Conservation (phyloP, 1,140 invertebrate genomes). For the Macrostomum lignano region DNA sequence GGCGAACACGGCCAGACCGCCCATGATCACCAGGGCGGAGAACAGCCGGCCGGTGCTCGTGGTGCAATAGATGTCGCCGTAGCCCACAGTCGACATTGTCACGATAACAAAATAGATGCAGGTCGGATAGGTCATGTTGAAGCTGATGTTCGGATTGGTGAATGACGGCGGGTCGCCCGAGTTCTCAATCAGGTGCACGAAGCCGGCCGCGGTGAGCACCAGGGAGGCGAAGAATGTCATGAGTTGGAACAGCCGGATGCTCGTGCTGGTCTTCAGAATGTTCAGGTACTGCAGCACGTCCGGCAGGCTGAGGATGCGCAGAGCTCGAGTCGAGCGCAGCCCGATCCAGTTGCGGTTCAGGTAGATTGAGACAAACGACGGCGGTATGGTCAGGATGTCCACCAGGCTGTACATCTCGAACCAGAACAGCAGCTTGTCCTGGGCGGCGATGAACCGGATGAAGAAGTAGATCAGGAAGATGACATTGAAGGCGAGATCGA, state of each 20-base stretch:
- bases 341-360: slow-evolving; percentile 98
- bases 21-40: slow-evolving; percentile 91
- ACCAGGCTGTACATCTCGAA: slow-evolving; percentile 99
- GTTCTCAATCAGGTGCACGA: slow-evolving; percentile 22
- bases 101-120: slow-evolving; percentile 94
- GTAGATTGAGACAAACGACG: slow-evolving; percentile 99
- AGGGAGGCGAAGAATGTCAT: slow-evolving; percentile 20
- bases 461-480: slow-evolving; percentile 99
- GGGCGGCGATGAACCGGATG: slow-evolving; percentile 99
- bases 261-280: slow-evolving; percentile 24
- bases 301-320: slow-evolving; percentile 62
- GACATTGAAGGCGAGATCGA: slow-evolving; percentile 99
- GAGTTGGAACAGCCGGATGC: slow-evolving; percentile 22
- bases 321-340: slow-evolving; percentile 85
- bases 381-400: slow-evolving; percentile 99
- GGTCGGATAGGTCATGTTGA: slow-evolving; percentile 70
- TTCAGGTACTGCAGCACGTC: slow-evolving; percentile 28
- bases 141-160: slow-evolving; percentile 34
- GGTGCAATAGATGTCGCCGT: slow-evolving; percentile 84
- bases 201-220: slow-evolving; percentile 25
- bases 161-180: slow-evolving; percentile 1
- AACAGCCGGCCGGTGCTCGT: slow-evolving; percentile 79
- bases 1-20: slow-evolving; percentile 57
- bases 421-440: slow-evolving; percentile 99
- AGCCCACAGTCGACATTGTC: slow-evolving; percentile 94